Evolutionary conservation across 1,140 invertebrate species (phyloP).

Genomic region (Pteromalus puparum): DNA sequence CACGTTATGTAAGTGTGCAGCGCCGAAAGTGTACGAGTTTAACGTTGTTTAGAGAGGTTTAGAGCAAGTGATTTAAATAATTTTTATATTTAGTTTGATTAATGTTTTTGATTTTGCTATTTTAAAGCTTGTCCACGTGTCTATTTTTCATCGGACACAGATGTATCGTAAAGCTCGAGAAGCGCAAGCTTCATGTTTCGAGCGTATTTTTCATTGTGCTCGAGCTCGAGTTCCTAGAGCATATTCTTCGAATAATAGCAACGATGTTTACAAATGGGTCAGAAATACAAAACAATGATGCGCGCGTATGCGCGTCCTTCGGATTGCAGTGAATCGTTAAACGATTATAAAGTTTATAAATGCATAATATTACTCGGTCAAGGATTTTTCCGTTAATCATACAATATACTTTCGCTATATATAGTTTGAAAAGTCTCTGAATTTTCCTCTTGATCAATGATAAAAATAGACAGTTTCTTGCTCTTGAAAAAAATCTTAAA

Average conservation of each 20-base stretch:
- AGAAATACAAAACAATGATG: constrained; percentile 44
- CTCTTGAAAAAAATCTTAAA: no score
- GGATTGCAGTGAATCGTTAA: constrained; percentile 21
- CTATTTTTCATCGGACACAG: no score
- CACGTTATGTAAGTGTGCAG: not conserved
- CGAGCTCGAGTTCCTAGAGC: not conserved
- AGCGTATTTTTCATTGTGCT: no score
- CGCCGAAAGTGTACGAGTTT: not conserved
- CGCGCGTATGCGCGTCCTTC: constrained; percentile 10
- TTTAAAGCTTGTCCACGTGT: no score
- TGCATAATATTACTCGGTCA: constrained; percentile 35
- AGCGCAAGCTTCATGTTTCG: no score
- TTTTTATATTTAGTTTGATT: no score
- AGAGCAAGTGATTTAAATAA: no score
- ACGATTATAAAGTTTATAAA: constrained; percentile 40
- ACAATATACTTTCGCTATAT: not conserved
- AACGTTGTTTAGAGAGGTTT: not conserved
- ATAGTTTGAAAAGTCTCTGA: not conserved
- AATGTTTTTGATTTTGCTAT: no score
- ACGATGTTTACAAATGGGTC: constrained; percentile 29
- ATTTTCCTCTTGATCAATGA: no score
- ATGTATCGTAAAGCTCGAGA: no score
- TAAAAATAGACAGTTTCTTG: no score
- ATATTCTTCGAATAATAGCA: constrained; percentile 12
- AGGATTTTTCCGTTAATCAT: constrained; percentile 30